Evolutionary conservation across 2,797 vertebrate genomes (phyloP).

Genomic region (Xenentodon cancila): DNA sequence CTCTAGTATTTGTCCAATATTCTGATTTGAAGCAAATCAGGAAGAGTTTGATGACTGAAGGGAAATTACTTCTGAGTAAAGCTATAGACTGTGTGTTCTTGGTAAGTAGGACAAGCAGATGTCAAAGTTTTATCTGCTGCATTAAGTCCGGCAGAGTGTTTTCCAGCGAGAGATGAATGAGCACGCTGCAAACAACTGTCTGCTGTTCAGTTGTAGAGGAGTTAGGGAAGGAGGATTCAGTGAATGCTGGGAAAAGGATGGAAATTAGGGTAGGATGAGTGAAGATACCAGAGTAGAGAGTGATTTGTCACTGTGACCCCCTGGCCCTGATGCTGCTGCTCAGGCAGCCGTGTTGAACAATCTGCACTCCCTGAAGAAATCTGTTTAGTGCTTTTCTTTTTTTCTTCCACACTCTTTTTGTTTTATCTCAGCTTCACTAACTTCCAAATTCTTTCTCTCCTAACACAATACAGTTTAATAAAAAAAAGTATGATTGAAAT

Average conservation of each 20-base stretch:
- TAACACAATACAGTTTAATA: constrained; percentile 14
- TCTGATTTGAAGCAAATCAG: constrained; percentile 30
- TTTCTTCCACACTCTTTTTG: constrained; percentile 8
- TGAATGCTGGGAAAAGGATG: constrained; percentile 18
- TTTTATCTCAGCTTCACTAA: constrained; percentile 3
- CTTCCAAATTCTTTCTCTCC: constrained; percentile 5
- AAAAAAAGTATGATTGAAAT: constrained; percentile 19
- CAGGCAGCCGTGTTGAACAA: constrained; percentile 48
- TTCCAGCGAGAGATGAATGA: constrained; percentile 60
- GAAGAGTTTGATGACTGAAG: constrained; percentile 22
- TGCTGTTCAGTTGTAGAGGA: constrained; percentile 47
- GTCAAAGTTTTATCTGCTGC: constrained; percentile 77
- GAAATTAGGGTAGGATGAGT: constrained; percentile 23
- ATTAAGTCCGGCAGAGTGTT: constrained; percentile 76
- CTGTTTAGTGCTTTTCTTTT: constrained; percentile 15
- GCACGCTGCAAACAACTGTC: constrained; percentile 59
- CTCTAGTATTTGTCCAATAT: constrained; percentile 19
- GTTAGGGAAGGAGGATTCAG: constrained; percentile 5
- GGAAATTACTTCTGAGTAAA: constrained; percentile 40
- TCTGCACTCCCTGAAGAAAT: constrained; percentile 33
- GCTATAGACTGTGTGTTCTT: constrained; percentile 63
- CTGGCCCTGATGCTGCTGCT: constrained; percentile 36
- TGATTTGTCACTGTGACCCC: constrained; percentile 30
- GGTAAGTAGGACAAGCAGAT: constrained; percentile 81
- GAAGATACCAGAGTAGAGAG: constrained; percentile 20